phyloP scores from a whole-genome alignment of 2,888 invertebrate species.

The Rotaria socialis region DNA sequence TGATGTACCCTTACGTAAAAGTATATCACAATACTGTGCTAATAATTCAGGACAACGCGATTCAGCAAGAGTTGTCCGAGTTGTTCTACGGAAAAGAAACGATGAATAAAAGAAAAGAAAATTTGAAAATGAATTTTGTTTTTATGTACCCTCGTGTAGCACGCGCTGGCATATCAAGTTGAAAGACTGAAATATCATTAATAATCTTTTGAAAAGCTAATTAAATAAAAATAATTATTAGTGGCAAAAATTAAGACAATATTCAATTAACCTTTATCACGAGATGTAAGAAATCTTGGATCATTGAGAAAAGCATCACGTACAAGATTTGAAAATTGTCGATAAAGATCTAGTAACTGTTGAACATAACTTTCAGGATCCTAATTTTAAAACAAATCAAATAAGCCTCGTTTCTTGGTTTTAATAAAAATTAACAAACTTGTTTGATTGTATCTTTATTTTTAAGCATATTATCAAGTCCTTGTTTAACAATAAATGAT shows the following conservation, averaged over 20 bases:
- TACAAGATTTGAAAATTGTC: slow-evolving; percentile 82
- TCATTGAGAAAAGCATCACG: slow-evolving; percentile 92
- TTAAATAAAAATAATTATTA: slow-evolving; percentile 47
- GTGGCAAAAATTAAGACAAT: background rate
- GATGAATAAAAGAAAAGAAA: background rate
- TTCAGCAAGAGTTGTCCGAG: slow-evolving; percentile 64
- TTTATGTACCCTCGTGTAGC: slow-evolving; percentile 38
- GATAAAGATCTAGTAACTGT: slow-evolving; percentile 82
- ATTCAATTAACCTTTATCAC: slow-evolving; percentile 70
- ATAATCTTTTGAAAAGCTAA: slow-evolving; percentile 89
- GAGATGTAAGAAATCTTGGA: slow-evolving; percentile 88
- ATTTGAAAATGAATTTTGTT: background rate
- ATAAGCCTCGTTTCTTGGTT: background rate
- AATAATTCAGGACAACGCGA: slow-evolving; percentile 96
- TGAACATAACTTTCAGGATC: slow-evolving; percentile 98
- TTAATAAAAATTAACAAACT: slow-evolving; percentile 53
- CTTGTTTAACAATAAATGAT: slow-evolving; percentile 85
- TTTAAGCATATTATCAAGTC: slow-evolving; percentile 90
- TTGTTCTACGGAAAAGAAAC: background rate
- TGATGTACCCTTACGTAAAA: slow-evolving; percentile 81
- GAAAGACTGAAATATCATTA: slow-evolving; percentile 86
- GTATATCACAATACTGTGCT: slow-evolving; percentile 99
- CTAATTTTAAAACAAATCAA: slow-evolving; percentile 51
- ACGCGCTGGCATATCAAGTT: slow-evolving; percentile 63
- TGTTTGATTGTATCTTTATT: slow-evolving; percentile 88